A percentile compares a stretch with the other conserved stretches of the same genome.
Evolutionary conservation across 2,888 invertebrate species (phyloP).

Genomic region (Itoplectis maculator): DNA sequence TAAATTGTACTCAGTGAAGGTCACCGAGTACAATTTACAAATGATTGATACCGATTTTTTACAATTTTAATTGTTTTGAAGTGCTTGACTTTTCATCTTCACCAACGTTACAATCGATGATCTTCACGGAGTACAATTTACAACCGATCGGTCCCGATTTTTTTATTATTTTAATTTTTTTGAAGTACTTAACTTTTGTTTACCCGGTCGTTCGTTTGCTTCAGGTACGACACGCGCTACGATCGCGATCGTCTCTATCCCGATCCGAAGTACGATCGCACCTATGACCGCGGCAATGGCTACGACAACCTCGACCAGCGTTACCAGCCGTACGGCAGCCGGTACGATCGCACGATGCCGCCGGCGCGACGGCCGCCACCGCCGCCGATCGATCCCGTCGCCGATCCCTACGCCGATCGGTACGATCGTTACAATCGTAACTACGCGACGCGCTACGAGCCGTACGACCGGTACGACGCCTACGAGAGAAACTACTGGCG

Average conservation of each 20-base stretch:
- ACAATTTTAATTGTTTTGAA: too few relatives aligned
- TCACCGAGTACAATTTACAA: too few relatives aligned
- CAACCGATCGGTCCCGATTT: too few relatives aligned
- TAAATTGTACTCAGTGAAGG: too few relatives aligned
- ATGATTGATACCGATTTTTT: too few relatives aligned
- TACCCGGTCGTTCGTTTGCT: too few relatives aligned
- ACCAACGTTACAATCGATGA: too few relatives aligned
- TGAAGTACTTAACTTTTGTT: too few relatives aligned
- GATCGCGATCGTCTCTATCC: slow-evolving; percentile 76
- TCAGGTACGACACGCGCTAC: slow-evolving; percentile 73
- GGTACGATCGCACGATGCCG: slow-evolving; percentile 72
- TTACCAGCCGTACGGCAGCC: slow-evolving; percentile 72
- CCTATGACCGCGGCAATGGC: slow-evolving; percentile 79
- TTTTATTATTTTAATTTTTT: too few relatives aligned
- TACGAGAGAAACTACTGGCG: slow-evolving; percentile 72
- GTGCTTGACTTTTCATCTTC: too few relatives aligned
- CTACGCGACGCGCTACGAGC: slow-evolving; percentile 70
- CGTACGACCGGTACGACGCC: slow-evolving; percentile 75
- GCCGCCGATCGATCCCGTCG: slow-evolving; percentile 60
- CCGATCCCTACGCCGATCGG: slow-evolving; percentile 73
- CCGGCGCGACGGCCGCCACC: slow-evolving; percentile 70
- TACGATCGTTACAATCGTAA: slow-evolving; percentile 76
- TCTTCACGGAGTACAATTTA: too few relatives aligned
- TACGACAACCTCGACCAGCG: slow-evolving; percentile 78
- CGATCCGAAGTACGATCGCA: slow-evolving; percentile 71